Percentiles rank a stretch among this genome's conserved stretches.
Conservation (phyloP, 2,888 invertebrate genomes). For the Drosophila tripunctata region DNA sequence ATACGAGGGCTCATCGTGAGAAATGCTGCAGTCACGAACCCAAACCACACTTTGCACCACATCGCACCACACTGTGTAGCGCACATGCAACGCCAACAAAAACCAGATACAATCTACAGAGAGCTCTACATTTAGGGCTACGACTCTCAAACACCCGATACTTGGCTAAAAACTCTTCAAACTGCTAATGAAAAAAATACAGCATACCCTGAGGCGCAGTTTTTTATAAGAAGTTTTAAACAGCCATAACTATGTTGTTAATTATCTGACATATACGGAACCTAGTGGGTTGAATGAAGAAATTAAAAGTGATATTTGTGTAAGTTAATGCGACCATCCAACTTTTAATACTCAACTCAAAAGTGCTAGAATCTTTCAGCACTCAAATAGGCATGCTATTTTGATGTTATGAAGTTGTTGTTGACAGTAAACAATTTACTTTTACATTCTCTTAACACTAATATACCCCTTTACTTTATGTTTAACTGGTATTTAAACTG, state of each 20-base stretch:
- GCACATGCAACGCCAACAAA: conserved; percentile 50
- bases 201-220: not conserved
- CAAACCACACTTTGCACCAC: not conserved
- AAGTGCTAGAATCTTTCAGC: too few species aligned
- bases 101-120: conserved; percentile 49
- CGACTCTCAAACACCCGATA: not conserved
- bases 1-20: conserved; percentile 58
- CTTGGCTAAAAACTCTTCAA: not conserved
- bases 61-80: conserved; percentile 1
- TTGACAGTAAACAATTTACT: too few species aligned
- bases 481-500: not conserved
- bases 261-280: too few species aligned
- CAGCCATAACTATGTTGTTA: too few species aligned
- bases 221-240: too few species aligned
- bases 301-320: too few species aligned
- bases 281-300: too few species aligned
- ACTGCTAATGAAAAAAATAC: not conserved
- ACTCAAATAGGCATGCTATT: too few species aligned
- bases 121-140: not conserved
- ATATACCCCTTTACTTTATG: not conserved
- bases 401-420: too few species aligned
- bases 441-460: too few species aligned
- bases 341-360: too few species aligned
- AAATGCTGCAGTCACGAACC: conserved; percentile 65
- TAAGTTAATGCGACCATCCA: too few species aligned